These are phyloP conservation scores for Drosophila yooni DNA, from an alignment of 2,888 invertebrate species.

Conservation along the genomic window DNA sequence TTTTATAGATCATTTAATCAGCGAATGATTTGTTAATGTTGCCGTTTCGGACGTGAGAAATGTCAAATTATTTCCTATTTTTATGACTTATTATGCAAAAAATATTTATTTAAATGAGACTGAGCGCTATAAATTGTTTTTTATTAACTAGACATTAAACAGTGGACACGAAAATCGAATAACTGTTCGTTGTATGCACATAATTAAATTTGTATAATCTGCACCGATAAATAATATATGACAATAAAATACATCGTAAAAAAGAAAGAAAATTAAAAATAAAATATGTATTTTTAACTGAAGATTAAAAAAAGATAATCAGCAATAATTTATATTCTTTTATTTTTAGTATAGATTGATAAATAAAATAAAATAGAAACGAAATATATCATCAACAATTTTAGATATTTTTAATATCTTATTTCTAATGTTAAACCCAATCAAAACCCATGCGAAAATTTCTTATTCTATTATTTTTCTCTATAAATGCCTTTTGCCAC, in stretches of 20 bases:
- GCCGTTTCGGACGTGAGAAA: slow-evolving; percentile 16
- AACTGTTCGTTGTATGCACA: neutral
- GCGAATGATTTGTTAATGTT: slow-evolving; percentile 4
- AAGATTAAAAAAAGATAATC: no score
- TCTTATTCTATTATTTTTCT: neutral
- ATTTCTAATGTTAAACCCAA: neutral
- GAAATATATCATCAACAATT: fast-evolving
- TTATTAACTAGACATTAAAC: neutral
- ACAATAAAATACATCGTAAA: neutral
- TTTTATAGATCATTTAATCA: slow-evolving; percentile 5
- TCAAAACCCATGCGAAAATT: neutral
- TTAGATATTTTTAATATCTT: neutral
- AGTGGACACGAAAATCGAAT: neutral
- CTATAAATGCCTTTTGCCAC: neutral
- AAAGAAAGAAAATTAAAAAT: neutral
- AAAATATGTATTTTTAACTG: neutral
- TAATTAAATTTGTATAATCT: neutral
- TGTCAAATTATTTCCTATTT: slow-evolving; percentile 27
- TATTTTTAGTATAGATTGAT: no score
- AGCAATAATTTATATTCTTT: neutral
- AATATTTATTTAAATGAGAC: slow-evolving; percentile 1
- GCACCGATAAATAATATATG: neutral
- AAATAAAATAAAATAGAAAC: neutral
- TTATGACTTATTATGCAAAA: slow-evolving; percentile 12
- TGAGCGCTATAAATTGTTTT: neutral